A percentile compares a stretch with the other conserved stretches of the same genome.
Conservation (phyloP, 2,113 vertebrate species). For the Cheilinus undulatus region DNA sequence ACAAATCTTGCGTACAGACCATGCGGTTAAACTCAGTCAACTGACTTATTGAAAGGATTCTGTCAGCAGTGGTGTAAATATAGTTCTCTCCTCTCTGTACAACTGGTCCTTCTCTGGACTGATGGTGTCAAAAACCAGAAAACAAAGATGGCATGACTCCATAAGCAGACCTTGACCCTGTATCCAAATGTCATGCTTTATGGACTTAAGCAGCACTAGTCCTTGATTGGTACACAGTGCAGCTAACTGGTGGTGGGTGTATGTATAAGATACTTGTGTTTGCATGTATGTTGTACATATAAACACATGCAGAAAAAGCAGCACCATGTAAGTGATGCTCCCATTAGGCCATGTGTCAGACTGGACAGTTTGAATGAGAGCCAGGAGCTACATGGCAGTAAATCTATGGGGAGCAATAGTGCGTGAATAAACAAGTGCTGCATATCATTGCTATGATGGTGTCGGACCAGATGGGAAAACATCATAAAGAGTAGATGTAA, state of each 20-base stretch:
- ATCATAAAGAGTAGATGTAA: conserved; percentile 12
- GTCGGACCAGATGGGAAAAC: conserved; percentile 37
- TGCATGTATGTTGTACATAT: neutral
- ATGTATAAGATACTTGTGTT: neutral
- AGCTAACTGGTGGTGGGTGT: neutral
- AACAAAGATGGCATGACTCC: neutral
- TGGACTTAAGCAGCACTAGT: neutral
- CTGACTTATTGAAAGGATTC: neutral
- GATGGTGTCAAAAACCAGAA: neutral
- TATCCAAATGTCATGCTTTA: neutral
- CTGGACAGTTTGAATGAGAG: conserved; percentile 25
- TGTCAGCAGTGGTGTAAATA: neutral
- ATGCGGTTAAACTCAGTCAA: neutral
- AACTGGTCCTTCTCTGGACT: neutral
- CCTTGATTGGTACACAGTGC: neutral
- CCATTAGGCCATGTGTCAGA: neutral
- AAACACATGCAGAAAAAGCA: neutral
- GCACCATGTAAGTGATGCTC: conserved; percentile 5
- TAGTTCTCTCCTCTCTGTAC: neutral
- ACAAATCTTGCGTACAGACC: neutral
- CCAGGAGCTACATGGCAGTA: conserved; percentile 40
- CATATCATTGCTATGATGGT: conserved; percentile 5
- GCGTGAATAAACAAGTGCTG: conserved; percentile 36
- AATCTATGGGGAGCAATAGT: conserved; percentile 43
- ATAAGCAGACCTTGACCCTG: conserved; percentile 1